phyloP scores from a whole-genome alignment of 92 coral and sea anemone genomes.

The Porites cylindrica region DNA sequence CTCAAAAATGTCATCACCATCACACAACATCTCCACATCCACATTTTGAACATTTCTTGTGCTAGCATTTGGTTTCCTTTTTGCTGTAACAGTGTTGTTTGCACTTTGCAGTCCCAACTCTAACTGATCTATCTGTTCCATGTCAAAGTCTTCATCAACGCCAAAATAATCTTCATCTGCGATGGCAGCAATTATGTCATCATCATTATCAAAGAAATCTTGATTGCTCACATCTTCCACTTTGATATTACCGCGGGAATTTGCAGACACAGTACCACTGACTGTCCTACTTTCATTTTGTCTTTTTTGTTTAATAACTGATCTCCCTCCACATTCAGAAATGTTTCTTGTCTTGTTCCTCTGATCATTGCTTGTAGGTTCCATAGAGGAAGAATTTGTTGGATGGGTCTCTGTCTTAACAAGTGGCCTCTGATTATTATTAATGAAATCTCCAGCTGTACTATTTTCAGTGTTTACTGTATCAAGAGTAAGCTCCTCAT shows the following conservation, averaged over 20 bases:
- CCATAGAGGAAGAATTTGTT: neutral
- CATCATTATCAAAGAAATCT: slow-evolving; percentile 38
- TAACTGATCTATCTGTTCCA: slow-evolving; percentile 77
- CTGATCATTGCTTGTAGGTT: neutral
- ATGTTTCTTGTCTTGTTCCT: neutral
- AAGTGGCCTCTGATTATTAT: slow-evolving; percentile 1
- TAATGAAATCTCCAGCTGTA: neutral
- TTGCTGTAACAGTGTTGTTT: neutral
- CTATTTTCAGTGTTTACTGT: neutral
- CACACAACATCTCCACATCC: neutral
- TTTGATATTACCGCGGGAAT: slow-evolving; percentile 4
- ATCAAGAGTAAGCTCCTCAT: slow-evolving; percentile 1
- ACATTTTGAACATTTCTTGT: neutral
- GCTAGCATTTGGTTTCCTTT: neutral
- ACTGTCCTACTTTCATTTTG: neutral
- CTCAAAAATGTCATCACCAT: slow-evolving; percentile 31
- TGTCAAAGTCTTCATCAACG: slow-evolving; percentile 71
- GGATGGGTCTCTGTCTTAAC: slow-evolving; percentile 4
- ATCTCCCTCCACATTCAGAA: neutral
- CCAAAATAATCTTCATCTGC: slow-evolving; percentile 61
- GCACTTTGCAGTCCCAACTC: slow-evolving; percentile 40
- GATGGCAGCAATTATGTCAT: slow-evolving; percentile 35
- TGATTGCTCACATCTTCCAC: neutral
- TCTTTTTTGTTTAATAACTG: neutral
- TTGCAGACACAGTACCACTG: neutral